Base-by-base conservation (phyloP, 2,888 invertebrate genomes). In the Parapristionchus giblindavisi region DNA sequence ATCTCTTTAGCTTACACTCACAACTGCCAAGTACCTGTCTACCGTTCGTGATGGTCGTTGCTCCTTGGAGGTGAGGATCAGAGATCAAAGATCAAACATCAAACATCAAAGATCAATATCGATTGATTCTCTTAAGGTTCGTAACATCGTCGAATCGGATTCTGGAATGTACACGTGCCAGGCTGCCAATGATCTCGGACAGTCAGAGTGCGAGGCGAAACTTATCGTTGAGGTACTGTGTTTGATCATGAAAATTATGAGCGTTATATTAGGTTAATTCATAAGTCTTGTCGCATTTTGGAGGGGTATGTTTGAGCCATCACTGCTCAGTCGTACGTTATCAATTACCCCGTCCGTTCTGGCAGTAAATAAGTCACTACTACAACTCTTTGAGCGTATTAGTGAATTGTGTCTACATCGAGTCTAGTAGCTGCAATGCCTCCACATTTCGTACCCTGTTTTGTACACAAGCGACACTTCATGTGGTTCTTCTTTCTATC, bases 121-220 rank as follows among this genome's bases (percentile, higher is more conserved):
- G 8, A 43, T 43, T 43, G 17, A 43, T 32, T 21, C 32, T 8
- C 79, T 93, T 95, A 83, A 71, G 61, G 51, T 73, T 17, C 92
- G 92, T 80, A 94, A 95, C 91, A 94, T 94, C 71, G 94, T 94
- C 87, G 94, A 94, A 21, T 94, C 94, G 91, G 94, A 94, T 91
- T 92, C 93, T 84, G 95, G 94, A 74, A 92, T 91, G 88, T 96
- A 95, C 89, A 92, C 92, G 75, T 95, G 95, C 89, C 91, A 91
- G 85, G 95, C 94, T 66, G 91, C 91, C 61, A 95, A 95, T 90
- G 92, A 92, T 85, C 92, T 93, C 85, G 97, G 97, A 83, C 92
- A 92, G 91, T 93, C 92, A 85, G 91, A 92, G 88, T 93, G 93
- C 87, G 93, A 78, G 11, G 92, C 92, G 5, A 79, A 76, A 24